Base-by-base conservation (phyloP, 2,113 vertebrate species). In the Cacatua alba region DNA sequence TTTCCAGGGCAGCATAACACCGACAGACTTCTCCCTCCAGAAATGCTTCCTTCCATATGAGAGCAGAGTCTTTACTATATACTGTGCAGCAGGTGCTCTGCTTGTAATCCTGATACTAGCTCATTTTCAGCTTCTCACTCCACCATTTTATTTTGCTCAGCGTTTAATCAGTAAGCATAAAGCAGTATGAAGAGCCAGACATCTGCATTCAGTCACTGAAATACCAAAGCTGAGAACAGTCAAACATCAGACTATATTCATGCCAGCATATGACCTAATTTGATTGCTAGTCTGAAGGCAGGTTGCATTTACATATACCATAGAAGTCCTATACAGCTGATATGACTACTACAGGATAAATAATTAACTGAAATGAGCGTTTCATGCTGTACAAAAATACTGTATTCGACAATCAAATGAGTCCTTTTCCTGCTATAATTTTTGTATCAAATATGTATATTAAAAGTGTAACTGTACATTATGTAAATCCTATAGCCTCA, bases 11-110 rank as follows among this genome's bases (percentile, higher is more conserved):
- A 98, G 98, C 41, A 86, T 99, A 92, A 98, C 98, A 3, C 76
- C 98, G 23, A 72, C 91, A 65, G 97, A 98, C 41, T 98, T 98
- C 64, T 89, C 98, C 51, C 98, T 99, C 75, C 98, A 97, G 88
- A 99, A 99, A 97, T 99, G 99, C 96, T 98, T 98, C 97, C 98
- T 99, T 87, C 99, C 99, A 0, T 91, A 94, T 19, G 99, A 99
- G 98, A 98, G 98, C 97, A 98, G 97, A 11, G 98, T 99, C 82
- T 98, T 99, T 95, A 64, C 96, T 48, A 95, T 97, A 1, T 99
- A 99, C 97, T 98, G 98, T 55, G 97, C 96, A 33, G 98, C 98
- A 20, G 98, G 97, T 4, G 97, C 94, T 75, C 82, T 98, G 93
- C 96, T 99, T 33, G 71, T 97, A 59, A 71, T 98, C 96, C 96